Conservation (phyloP, 30 jellyfish, hydroid and myxozoan genomes). For the Chrysaora quinquecirrha region DNA sequence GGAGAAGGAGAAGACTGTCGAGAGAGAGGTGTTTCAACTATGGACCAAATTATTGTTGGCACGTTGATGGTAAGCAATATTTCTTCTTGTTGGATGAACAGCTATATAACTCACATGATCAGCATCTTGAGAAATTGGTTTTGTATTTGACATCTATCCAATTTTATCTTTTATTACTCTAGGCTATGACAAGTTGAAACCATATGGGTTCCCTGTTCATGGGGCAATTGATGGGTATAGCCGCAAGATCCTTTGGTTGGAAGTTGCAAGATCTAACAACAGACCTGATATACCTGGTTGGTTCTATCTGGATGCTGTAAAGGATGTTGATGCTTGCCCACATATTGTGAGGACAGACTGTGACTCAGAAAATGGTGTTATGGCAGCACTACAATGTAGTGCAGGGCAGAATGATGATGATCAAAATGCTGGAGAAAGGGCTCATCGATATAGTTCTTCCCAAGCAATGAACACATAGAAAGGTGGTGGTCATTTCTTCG, state of each 20-base stretch:
- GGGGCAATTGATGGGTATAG: slow-evolving; percentile 55
- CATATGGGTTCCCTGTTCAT: slow-evolving; percentile 49
- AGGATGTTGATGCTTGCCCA: slow-evolving; percentile 8
- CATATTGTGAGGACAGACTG: slow-evolving; percentile 17
- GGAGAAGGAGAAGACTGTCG: not conserved
- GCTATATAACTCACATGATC: too few species aligned
- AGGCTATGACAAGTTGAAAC: slow-evolving; percentile 25
- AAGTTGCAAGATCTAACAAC: slow-evolving; percentile 22
- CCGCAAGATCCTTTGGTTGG: slow-evolving; percentile 41
- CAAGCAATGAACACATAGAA: too few species aligned
- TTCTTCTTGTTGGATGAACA: too few species aligned
- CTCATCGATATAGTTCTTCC: too few species aligned
- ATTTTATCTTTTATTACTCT: too few species aligned
- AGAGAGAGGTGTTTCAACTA: slow-evolving; percentile 16
- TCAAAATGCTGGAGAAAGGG: too few species aligned
- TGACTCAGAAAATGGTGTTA: slow-evolving; percentile 41
- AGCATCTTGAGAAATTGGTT: too few species aligned
- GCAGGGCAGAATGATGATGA: not conserved
- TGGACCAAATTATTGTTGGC: slow-evolving; percentile 63
- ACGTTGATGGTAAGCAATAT: slow-evolving; percentile 35
- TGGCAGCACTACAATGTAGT: slow-evolving; percentile 16
- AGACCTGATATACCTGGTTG: slow-evolving; percentile 9
- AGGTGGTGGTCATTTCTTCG: too few species aligned
- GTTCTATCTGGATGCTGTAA: slow-evolving; percentile 5
- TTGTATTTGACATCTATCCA: too few species aligned